Base-by-base conservation (phyloP, 2,797 vertebrate species). In the Danio kyathit region DNA sequence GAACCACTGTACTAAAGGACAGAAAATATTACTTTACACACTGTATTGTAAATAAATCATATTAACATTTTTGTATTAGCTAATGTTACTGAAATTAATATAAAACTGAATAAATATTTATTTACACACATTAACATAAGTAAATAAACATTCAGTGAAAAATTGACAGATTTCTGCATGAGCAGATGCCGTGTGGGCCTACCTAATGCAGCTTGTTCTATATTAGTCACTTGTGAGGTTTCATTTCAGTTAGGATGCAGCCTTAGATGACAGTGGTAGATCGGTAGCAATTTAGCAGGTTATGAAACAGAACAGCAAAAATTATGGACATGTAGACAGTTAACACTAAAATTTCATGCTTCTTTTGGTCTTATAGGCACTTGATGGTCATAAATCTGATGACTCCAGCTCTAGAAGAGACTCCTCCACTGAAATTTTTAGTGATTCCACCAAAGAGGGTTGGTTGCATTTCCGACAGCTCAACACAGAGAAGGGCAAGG, bases 401-500 rank as follows among this genome's bases (percentile, higher is more conserved):
- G 97, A 98, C 85, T 96, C 97, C 38, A 95, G 94, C 63, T 98
- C 97, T 84, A 94, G 93, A 77, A 95, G 96, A 90, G 95, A 96
- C 86, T 98, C 97, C 10, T 96, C 97, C 66, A 96, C 95, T 0
- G 96, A 98, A 64, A 91, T 97, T 67, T 98, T 99, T 86, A 90
- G 93, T 0, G 94, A 97, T 88, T 97, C 96, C 71, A 96, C 95
- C 87, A 99, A 97, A 88, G 98, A 98, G 90, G 97, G 97, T 44
- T 94, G 95, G 89, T 94, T 99, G 40, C 95, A 96, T 92, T 98
- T 98, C 84, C 94, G 98, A 52, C 98, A 98, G 56, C 93, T 97
- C 11, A 85, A 90, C 90, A 95, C 95, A 0, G 98, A 99, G 59
- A 99, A 97, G 90, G 97, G 94, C 90, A 99, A 99, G 97, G 98